Evolutionary conservation across 2,888 invertebrate species (phyloP).

Genomic region (Priocnemis perturbator): DNA sequence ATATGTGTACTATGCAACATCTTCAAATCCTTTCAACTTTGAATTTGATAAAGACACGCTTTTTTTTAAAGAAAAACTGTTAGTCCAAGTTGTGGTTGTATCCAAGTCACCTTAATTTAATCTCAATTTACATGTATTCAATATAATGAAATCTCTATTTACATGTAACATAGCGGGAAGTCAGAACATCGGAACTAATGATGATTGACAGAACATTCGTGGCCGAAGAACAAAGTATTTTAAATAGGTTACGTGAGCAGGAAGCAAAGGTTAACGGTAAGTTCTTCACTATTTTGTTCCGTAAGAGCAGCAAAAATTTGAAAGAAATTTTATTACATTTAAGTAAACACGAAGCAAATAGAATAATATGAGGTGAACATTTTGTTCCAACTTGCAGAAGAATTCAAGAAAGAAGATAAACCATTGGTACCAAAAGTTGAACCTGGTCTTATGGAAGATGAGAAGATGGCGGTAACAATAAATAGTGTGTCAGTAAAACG

Average conservation of each 20-base stretch:
- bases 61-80: too few relatives aligned
- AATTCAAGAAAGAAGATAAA: conserved; percentile 71
- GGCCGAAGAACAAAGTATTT: conserved; percentile 82
- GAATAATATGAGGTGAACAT: conserved; percentile 6
- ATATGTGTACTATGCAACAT: too few relatives aligned
- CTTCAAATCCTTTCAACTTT: too few relatives aligned
- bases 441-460: conserved; percentile 63
- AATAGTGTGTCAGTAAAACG: conserved; percentile 69
- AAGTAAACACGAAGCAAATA: background rate
- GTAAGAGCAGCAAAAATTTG: background rate
- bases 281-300: conserved; percentile 14
- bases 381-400: conserved; percentile 58
- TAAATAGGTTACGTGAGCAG: conserved; percentile 80
- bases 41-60: too few relatives aligned
- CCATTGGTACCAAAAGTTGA: conserved; percentile 71
- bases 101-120: too few relatives aligned
- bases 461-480: conserved; percentile 52
- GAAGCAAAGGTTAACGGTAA: conserved; percentile 71
- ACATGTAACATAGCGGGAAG: conserved; percentile 78
- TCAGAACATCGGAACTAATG: conserved; percentile 85
- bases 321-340: background rate
- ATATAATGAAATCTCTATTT: background rate
- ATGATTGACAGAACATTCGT: conserved; percentile 86
- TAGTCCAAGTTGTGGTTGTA: too few relatives aligned
- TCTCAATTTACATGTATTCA: background rate